Evolutionary conservation across 37 sponge, comb jelly and placozoan genomes (phyloP), one percentile per base, ranked within the genome.

Genomic region (Aplysina aerophoba): DNA sequence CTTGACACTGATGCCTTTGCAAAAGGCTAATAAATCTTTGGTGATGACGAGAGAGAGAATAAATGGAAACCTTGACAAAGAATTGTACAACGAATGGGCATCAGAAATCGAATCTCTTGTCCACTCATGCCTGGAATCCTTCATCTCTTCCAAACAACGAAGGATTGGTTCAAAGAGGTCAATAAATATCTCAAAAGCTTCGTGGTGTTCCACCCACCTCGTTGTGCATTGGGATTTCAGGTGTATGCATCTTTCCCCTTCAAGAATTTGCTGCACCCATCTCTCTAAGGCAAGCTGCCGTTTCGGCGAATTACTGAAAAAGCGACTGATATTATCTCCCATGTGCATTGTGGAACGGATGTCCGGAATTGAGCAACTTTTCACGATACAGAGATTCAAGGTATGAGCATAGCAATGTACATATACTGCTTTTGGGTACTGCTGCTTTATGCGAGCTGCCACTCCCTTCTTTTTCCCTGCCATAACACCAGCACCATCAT

Each of bases 51-150:
- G 36, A 11, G 93, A 50, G 36, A 83, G 72, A 27, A 87, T 73
- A 71, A 93, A 90, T 50, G 89, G 50, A 35, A 93, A 90, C 40
- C 82, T 88, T 60, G 87, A 87, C 61, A 91, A 54, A 30, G 86
- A 78, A 15, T 85, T 24, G 34, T 81, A 35, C 5, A 88, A 63
- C 8, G 89, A 86, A 60, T 85, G 68, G 35, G 92, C 92, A 85
- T 92, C 92, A 12, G 86, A 82, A 15, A 86, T 55, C 39, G 89
- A 65, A n/a, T 92, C 92, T 30, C 89, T 68, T 44, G 87, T 91
- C 84, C 81, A 91, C 15, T 88, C 86, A 15, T 86, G 11, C 36
- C 79, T 24, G 24, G 63, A 0, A 72, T 81, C 80, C 59, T 27
- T n/a, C 69, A 84, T 91, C 0, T 58, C 75, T 40, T 92, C 89